Percentiles rank a stretch among this genome's conserved stretches.
phyloP scores from a whole-genome alignment of 2,888 invertebrate species.

The Tenthredo mesomela region DNA sequence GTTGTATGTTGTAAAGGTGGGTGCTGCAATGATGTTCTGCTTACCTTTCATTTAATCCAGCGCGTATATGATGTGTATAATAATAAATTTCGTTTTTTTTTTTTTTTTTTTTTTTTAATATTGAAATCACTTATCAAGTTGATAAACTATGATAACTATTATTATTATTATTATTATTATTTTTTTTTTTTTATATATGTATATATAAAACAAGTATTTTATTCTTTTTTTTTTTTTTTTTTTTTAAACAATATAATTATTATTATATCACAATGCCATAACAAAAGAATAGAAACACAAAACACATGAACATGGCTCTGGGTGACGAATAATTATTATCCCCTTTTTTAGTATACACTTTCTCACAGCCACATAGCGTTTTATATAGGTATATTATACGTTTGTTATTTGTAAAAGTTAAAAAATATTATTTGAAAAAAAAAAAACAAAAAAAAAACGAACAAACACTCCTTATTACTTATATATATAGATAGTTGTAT shows the following conservation, averaged over 20 bases:
- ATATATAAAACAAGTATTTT: no score
- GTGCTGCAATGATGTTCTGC: background rate
- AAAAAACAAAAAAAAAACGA: no score
- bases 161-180: no score
- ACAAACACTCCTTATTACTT: conserved; percentile 1
- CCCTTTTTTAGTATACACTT: conserved; percentile 33
- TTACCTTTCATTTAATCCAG: conserved; percentile 51
- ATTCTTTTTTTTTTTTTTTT: no score
- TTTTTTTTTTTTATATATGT: no score
- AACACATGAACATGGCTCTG: conserved; percentile 68
- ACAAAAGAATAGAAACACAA: conserved; percentile 64
- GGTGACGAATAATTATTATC: conserved; percentile 45
- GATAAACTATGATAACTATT: background rate
- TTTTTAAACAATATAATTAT: conserved; percentile 48
- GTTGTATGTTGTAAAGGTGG: background rate
- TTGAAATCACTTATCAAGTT: background rate
- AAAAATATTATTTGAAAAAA: conserved; percentile 27
- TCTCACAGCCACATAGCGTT: conserved; percentile 36
- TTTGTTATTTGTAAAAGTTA: background rate
- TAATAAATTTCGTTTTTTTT: background rate
- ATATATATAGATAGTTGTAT: conserved; percentile 8
- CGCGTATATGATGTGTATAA: background rate
- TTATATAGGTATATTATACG: no score
- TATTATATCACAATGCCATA: conserved; percentile 70
- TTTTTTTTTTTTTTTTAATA: no score